Evolutionary conservation across 2,888 invertebrate genomes (phyloP).

Genomic region (Temnothorax rugatulus): DNA sequence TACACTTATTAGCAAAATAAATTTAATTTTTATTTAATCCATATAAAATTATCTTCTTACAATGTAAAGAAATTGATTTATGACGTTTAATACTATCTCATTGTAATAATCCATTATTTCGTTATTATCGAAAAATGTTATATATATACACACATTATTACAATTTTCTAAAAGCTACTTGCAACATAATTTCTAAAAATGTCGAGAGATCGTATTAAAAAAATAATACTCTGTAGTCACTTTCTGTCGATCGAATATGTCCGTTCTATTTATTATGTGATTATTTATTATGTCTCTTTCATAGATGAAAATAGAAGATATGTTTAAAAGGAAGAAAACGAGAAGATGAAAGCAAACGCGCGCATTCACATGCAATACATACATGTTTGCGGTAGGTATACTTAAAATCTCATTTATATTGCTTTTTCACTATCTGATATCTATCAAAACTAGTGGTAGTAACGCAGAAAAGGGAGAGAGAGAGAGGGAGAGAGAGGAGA

Average conservation of each 20-base stretch:
- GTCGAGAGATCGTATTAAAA: slow-evolving; percentile 57
- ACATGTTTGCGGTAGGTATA: slow-evolving; percentile 75
- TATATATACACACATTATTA: not conserved
- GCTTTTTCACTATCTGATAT: slow-evolving; percentile 79
- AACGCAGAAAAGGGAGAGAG: not conserved
- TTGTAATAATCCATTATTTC: slow-evolving; percentile 1
- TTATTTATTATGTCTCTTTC: slow-evolving; percentile 77
- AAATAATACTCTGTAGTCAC: slow-evolving; percentile 73
- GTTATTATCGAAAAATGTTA: not conserved
- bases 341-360: slow-evolving; percentile 20
- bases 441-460: not conserved
- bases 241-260: slow-evolving; percentile 76
- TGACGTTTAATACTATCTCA: not conserved
- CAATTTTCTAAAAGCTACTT: slow-evolving; percentile 51
- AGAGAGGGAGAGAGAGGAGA: too few relatives aligned
- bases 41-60: too few relatives aligned
- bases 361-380: slow-evolving; percentile 57
- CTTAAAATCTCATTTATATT: slow-evolving; percentile 85
- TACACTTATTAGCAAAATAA: slow-evolving; percentile 23
- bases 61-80: too few relatives aligned
- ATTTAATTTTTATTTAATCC: slow-evolving; percentile 11
- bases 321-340: slow-evolving; percentile 68
- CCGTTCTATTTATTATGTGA: slow-evolving; percentile 76
- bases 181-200: slow-evolving; percentile 59
- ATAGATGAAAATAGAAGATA: slow-evolving; percentile 77